phyloP scores from a whole-genome alignment of 2,797 vertebrate genomes.

The Parauchenoglanis punctatus region DNA sequence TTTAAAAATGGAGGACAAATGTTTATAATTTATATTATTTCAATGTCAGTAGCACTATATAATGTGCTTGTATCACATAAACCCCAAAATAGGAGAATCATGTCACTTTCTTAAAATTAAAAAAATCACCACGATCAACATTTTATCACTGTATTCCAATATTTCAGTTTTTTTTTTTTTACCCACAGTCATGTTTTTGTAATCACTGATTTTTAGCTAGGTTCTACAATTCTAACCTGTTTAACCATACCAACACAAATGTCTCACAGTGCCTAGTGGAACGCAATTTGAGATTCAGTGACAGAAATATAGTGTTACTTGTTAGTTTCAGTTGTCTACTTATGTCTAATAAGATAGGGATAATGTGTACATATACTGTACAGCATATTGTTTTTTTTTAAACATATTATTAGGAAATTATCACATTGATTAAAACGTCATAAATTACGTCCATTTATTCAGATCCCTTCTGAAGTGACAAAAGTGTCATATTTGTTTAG shows the following conservation, averaged over 20 bases:
- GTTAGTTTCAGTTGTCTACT: background rate
- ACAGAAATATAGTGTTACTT: background rate
- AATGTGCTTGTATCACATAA: background rate
- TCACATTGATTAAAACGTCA: background rate
- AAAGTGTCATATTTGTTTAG: background rate
- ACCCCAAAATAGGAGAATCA: background rate
- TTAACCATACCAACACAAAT: background rate
- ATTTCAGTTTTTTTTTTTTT: background rate
- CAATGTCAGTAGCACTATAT: background rate
- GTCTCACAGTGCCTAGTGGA: background rate
- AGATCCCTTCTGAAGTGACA: background rate
- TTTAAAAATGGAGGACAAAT: background rate
- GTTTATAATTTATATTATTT: background rate
- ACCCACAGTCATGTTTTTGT: background rate
- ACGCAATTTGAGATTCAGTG: background rate
- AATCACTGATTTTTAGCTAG: background rate
- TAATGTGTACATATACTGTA: too few species aligned
- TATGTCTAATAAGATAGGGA: background rate
- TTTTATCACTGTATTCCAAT: background rate
- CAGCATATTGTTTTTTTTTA: too few species aligned
- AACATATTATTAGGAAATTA: background rate
- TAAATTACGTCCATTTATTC: background rate
- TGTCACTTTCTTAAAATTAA: background rate
- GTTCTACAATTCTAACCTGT: background rate
- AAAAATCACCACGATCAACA: background rate